Conservation (phyloP, 2,888 invertebrate genomes). For the Catonia carolina region DNA sequence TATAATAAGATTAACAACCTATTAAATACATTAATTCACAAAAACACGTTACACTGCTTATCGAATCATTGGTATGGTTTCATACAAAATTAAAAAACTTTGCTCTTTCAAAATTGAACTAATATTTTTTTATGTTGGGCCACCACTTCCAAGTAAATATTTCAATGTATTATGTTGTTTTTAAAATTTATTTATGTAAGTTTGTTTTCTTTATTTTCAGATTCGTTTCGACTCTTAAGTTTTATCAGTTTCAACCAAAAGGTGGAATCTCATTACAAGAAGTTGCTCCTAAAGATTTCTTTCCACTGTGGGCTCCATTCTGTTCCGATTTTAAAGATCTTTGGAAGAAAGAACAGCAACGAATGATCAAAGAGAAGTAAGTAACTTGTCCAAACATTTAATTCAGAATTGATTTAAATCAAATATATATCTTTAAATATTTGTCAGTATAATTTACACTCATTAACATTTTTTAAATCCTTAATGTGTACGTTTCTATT, state of each 20-base stretch:
- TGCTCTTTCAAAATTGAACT: too few relatives aligned
- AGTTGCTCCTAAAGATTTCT: constrained; percentile 81
- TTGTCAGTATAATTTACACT: not conserved
- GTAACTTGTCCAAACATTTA: constrained; percentile 35
- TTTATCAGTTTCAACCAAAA: constrained; percentile 82
- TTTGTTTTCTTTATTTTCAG: constrained; percentile 37
- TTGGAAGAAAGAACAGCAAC: constrained; percentile 86
- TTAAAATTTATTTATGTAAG: too few relatives aligned
- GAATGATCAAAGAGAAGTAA: constrained; percentile 76
- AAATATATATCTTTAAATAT: not conserved
- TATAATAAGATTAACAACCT: too few relatives aligned
- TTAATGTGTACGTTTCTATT: too few relatives aligned
- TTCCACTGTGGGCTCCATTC: constrained; percentile 81
- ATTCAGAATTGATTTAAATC: constrained; percentile 4
- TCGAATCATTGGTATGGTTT: too few relatives aligned
- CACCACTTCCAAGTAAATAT: too few relatives aligned
- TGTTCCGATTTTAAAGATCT: constrained; percentile 91
- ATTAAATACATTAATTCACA: too few relatives aligned
- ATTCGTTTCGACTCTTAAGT: constrained; percentile 72
- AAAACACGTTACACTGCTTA: too few relatives aligned
- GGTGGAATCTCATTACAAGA: constrained; percentile 56
- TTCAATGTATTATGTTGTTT: too few relatives aligned
- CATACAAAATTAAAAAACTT: too few relatives aligned
- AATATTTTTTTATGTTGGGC: too few relatives aligned
- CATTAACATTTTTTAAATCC: not conserved